Conservation (phyloP, 2,113 vertebrate species). For the Passer domesticus region DNA sequence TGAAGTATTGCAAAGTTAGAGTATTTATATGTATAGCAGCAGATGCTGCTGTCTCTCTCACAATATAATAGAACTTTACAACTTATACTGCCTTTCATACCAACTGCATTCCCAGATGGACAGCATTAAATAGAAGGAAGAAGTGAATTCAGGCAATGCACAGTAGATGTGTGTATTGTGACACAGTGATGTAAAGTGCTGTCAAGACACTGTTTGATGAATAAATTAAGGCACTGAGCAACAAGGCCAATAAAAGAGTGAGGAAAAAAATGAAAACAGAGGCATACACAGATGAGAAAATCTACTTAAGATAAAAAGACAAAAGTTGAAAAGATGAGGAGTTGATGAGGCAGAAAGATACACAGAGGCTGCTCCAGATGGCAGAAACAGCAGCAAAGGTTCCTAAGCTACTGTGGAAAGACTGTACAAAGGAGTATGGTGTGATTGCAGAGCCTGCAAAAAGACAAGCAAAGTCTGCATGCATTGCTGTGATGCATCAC, state of each 20-base stretch:
- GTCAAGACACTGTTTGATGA: conserved; percentile 16
- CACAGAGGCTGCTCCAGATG: conserved; percentile 41
- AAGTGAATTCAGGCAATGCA: not conserved
- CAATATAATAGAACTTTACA: conserved; percentile 20
- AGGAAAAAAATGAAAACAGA: not conserved
- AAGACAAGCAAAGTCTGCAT: not conserved
- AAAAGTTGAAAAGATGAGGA: conserved; percentile 24
- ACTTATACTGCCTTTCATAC: conserved; percentile 16
- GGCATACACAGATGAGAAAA: not conserved
- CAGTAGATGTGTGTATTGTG: not conserved
- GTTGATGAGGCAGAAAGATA: conserved; percentile 52
- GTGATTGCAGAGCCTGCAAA: not conserved
- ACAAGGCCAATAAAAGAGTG: not conserved
- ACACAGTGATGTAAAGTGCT: not conserved
- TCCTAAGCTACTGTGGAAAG: not conserved
- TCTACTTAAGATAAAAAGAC: not conserved
- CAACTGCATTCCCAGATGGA: conserved; percentile 14
- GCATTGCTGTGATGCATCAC: not conserved
- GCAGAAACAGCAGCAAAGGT: not conserved
- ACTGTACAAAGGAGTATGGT: not conserved
- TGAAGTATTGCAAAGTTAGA: not conserved
- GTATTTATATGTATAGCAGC: not conserved
- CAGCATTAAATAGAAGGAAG: not conserved
- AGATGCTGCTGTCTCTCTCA: conserved; percentile 5
- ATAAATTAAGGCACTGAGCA: conserved; percentile 35